Evolutionary conservation across 2,797 vertebrate species (phyloP).

Genomic region (Rhodeus uyekii): DNA sequence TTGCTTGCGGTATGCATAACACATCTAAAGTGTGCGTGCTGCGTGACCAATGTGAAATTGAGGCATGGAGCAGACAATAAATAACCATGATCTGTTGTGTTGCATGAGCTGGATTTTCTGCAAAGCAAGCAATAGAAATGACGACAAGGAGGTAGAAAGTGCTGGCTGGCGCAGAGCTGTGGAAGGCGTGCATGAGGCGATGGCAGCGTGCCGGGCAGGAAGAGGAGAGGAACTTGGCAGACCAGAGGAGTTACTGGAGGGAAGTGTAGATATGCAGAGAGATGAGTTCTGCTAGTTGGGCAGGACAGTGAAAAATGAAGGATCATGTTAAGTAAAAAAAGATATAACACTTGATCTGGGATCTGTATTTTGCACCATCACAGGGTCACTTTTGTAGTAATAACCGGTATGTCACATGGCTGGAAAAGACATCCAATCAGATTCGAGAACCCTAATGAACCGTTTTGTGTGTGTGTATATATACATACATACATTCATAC

Average conservation of each 20-base stretch:
- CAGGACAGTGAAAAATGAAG: slow-evolving; percentile 14
- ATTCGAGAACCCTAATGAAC: too few relatives aligned
- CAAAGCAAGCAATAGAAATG: slow-evolving; percentile 29
- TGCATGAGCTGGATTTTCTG: slow-evolving; percentile 31
- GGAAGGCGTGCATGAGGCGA: slow-evolving; percentile 52
- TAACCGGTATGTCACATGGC: too few relatives aligned
- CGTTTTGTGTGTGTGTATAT: too few relatives aligned
- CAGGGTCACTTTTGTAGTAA: too few relatives aligned
- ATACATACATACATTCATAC: too few relatives aligned
- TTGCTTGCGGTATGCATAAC: not conserved
- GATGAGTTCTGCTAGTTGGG: slow-evolving; percentile 37
- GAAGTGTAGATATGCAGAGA: slow-evolving; percentile 52
- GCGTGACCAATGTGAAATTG: not conserved
- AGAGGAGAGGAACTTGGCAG: slow-evolving; percentile 59
- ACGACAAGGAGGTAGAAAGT: slow-evolving; percentile 23
- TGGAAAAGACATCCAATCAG: too few relatives aligned
- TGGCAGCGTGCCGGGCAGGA: slow-evolving; percentile 55
- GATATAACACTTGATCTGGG: not conserved
- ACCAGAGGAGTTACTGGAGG: slow-evolving; percentile 39
- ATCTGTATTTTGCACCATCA: not conserved
- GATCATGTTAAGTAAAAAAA: not conserved
- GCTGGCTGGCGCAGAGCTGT: slow-evolving; percentile 37
- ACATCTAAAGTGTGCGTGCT: not conserved
- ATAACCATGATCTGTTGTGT: slow-evolving; percentile 32
- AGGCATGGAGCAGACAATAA: slow-evolving; percentile 22